Evolutionary conservation across 2,797 vertebrate genomes (phyloP).

Genomic region (Gadopsis bispinosus): DNA sequence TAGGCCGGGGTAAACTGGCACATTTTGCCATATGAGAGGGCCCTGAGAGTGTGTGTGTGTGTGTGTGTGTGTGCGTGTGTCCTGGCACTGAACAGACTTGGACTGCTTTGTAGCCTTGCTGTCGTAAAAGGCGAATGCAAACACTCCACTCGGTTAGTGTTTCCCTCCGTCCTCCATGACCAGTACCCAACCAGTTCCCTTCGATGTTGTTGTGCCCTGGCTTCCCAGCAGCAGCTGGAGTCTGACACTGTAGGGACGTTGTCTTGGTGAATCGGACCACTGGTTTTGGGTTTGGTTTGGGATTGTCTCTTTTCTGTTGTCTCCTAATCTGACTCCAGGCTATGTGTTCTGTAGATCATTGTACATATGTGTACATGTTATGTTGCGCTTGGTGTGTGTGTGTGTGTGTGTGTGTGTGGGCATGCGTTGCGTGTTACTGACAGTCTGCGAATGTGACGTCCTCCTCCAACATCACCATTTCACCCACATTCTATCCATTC

Average conservation of each 20-base stretch:
- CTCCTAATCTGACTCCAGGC: constrained; percentile 19
- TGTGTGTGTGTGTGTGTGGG: constrained; percentile 13
- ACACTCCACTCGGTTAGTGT: constrained; percentile 57
- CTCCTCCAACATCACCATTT: background rate
- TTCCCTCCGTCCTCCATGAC: constrained; percentile 40
- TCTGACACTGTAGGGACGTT: constrained; percentile 60
- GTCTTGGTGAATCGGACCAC: constrained; percentile 64
- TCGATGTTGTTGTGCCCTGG: constrained; percentile 51
- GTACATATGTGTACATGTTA: constrained; percentile 4
- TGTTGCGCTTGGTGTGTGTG: constrained; percentile 1
- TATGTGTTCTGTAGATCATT: constrained; percentile 30
- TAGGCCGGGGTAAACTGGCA: background rate
- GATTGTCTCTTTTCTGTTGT: constrained; percentile 19
- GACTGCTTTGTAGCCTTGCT: constrained; percentile 39
- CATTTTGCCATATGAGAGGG: constrained; percentile 38
- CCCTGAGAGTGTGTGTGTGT: constrained; percentile 38
- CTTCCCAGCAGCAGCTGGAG: constrained; percentile 66
- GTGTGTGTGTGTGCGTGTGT: constrained; percentile 22
- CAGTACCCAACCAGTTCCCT: constrained; percentile 60
- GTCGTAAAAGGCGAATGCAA: constrained; percentile 51
- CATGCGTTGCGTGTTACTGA: constrained; percentile 37
- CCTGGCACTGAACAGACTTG: constrained; percentile 47
- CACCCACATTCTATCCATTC: background rate
- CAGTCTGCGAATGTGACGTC: constrained; percentile 4
- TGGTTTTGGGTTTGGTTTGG: constrained; percentile 52